These are phyloP conservation scores for Brachirus orientalis DNA, from an alignment of 2,113 vertebrate genomes.

Conservation along the genomic window DNA sequence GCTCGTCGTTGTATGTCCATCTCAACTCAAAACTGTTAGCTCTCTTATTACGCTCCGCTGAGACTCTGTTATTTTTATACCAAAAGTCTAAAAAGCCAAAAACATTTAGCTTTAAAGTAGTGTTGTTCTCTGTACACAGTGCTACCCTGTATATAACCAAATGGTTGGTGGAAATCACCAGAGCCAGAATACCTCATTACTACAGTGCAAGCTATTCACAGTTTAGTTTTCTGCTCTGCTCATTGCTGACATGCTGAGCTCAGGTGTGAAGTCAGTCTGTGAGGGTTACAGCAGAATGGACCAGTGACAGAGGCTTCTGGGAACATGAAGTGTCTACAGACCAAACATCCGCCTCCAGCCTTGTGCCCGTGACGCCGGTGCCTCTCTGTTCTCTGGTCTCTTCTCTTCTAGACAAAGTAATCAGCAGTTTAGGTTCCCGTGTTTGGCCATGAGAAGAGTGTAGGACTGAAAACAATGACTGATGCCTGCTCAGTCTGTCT, in stretches of 20 bases:
- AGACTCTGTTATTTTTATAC: constrained; percentile 70
- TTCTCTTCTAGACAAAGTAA: neutral
- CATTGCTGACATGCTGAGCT: constrained; percentile 9
- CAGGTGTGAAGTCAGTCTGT: neutral
- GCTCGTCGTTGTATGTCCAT: constrained; percentile 38
- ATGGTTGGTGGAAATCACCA: constrained; percentile 72
- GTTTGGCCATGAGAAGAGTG: neutral
- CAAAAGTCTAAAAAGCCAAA: constrained; percentile 66
- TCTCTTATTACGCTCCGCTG: constrained; percentile 35
- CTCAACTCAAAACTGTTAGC: constrained; percentile 37
- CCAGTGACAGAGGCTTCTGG: neutral
- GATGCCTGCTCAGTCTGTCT: neutral
- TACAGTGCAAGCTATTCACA: constrained; percentile 50
- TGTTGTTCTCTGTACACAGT: constrained; percentile 73
- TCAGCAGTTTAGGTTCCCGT: neutral
- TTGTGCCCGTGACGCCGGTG: constrained; percentile 20
- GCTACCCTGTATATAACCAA: constrained; percentile 74
- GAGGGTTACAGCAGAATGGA: neutral
- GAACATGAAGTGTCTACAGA: neutral
- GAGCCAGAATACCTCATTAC: constrained; percentile 80
- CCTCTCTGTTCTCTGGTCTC: constrained; percentile 41
- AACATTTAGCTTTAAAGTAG: constrained; percentile 74
- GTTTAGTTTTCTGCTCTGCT: constrained; percentile 31
- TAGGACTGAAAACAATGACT: neutral
- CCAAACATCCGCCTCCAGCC: neutral